A percentile compares a stretch with the other conserved stretches of the same genome.
phyloP scores from a whole-genome alignment of 1,140 invertebrate genomes.

The Drosophila sp. region DNA sequence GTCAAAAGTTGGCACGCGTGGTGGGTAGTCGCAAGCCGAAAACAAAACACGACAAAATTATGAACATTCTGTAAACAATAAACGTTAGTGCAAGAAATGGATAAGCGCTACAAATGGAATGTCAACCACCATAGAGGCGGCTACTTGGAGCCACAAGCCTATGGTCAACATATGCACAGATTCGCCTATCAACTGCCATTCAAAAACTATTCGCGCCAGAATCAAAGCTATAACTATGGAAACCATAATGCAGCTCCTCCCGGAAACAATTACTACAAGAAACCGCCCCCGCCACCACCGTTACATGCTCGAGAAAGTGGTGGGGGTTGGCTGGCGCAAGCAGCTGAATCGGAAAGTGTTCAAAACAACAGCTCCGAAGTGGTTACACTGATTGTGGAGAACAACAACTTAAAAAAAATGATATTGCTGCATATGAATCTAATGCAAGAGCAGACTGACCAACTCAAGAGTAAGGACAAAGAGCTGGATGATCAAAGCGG shows the following conservation, averaged over 20 bases:
- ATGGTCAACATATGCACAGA: slow-evolving; percentile 10
- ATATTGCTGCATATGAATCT: slow-evolving; percentile 89
- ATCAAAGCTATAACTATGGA: slow-evolving; percentile 19
- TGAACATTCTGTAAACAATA: slow-evolving; percentile 48
- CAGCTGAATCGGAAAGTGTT: not conserved
- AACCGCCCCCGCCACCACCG: not conserved
- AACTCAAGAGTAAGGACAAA: slow-evolving; percentile 89
- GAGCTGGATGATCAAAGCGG: slow-evolving; percentile 83
- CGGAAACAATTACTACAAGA: slow-evolving; percentile 3
- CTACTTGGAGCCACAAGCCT: slow-evolving; percentile 18
- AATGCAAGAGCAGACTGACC: slow-evolving; percentile 90
- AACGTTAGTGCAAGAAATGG: slow-evolving; percentile 47
- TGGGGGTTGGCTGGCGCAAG: not conserved
- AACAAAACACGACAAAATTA: slow-evolving; percentile 70
- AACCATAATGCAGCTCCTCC: not conserved
- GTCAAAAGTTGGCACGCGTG: slow-evolving; percentile 54
- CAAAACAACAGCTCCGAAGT: slow-evolving; percentile 42
- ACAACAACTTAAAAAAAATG: slow-evolving; percentile 82
- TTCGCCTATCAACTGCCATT: slow-evolving; percentile 4
- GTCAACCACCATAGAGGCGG: slow-evolving; percentile 31
- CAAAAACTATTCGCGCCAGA: slow-evolving; percentile 44
- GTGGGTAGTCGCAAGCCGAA: slow-evolving; percentile 44
- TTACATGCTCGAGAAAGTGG: not conserved
- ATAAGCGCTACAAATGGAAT: slow-evolving; percentile 64
- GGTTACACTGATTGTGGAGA: slow-evolving; percentile 66